These are phyloP conservation scores for Leptinotarsa peninsularis DNA, from an alignment of 2,888 invertebrate species.

Conservation along the genomic window DNA sequence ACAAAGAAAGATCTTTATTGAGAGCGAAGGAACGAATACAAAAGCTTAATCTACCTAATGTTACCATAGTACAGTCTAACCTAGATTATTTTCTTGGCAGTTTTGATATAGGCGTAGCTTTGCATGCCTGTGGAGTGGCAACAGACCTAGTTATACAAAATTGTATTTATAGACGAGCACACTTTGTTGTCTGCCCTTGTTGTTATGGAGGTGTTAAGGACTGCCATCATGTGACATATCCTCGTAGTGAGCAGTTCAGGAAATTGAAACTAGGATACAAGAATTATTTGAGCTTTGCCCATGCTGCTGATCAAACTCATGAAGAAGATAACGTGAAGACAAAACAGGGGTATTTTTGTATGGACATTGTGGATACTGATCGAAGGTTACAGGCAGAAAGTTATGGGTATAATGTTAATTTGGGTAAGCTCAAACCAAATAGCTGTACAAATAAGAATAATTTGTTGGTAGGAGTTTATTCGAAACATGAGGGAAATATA, in stretches of 20 bases:
- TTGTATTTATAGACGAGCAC: slow-evolving; percentile 80
- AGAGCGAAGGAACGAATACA: slow-evolving; percentile 80
- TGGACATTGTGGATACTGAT: slow-evolving; percentile 91
- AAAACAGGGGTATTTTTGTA: slow-evolving; percentile 83
- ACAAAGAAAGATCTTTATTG: slow-evolving; percentile 87
- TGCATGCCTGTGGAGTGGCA: slow-evolving; percentile 96
- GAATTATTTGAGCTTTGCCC: slow-evolving; percentile 81
- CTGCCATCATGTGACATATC: slow-evolving; percentile 85
- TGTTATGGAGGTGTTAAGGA: slow-evolving; percentile 91
- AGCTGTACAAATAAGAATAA: slow-evolving; percentile 94
- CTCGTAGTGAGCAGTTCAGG: slow-evolving; percentile 77
- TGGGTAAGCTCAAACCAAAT: slow-evolving; percentile 82
- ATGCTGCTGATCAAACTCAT: slow-evolving; percentile 94
- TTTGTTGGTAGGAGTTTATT: slow-evolving; percentile 76
- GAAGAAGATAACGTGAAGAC: slow-evolving; percentile 77
- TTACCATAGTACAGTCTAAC: slow-evolving; percentile 88
- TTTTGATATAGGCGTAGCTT: slow-evolving; percentile 87
- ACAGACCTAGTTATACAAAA: slow-evolving; percentile 91
- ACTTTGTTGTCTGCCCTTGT: slow-evolving; percentile 92
- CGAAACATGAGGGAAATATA: slow-evolving; percentile 24
- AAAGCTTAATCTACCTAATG: slow-evolving; percentile 77
- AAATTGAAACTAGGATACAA: slow-evolving; percentile 47
- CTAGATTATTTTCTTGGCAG: slow-evolving; percentile 86
- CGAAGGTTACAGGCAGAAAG: slow-evolving; percentile 81
- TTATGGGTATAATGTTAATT: slow-evolving; percentile 78